Conservation (phyloP, 2,888 invertebrate species). For the Sipha maydis region DNA sequence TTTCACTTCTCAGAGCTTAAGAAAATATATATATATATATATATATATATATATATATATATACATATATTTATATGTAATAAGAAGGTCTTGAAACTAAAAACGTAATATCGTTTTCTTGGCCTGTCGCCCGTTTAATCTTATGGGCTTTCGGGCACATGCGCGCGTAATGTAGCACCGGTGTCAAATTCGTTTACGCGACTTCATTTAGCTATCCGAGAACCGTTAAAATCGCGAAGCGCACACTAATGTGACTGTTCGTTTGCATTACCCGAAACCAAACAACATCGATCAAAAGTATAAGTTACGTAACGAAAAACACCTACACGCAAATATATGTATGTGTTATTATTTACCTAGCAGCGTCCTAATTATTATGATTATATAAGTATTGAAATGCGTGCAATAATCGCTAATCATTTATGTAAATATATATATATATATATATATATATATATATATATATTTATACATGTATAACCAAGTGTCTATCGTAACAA, state of each 20-base stretch:
- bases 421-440: too few relatives aligned
- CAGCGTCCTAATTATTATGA: too few relatives aligned
- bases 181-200: slow-evolving; percentile 12
- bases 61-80: not conserved
- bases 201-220: not conserved
- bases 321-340: not conserved
- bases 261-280: not conserved
- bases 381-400: too few relatives aligned
- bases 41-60: too few relatives aligned
- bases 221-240: not conserved
- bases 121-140: slow-evolving; percentile 19
- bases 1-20: not conserved
- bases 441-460: too few relatives aligned
- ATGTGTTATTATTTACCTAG: too few relatives aligned
- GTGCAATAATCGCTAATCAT: not conserved
- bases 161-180: not conserved
- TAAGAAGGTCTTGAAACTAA: slow-evolving; percentile 14
- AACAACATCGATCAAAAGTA: not conserved
- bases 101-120: slow-evolving; percentile 41
- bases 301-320: not conserved
- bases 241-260: not conserved
- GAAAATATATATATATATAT: too few relatives aligned
- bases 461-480: too few relatives aligned
- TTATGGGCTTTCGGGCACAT: slow-evolving; percentile 13
- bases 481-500: too few relatives aligned